Evolutionary conservation across 2,888 invertebrate species (phyloP).

Genomic region (Caenorhabditis macrosperma): DNA sequence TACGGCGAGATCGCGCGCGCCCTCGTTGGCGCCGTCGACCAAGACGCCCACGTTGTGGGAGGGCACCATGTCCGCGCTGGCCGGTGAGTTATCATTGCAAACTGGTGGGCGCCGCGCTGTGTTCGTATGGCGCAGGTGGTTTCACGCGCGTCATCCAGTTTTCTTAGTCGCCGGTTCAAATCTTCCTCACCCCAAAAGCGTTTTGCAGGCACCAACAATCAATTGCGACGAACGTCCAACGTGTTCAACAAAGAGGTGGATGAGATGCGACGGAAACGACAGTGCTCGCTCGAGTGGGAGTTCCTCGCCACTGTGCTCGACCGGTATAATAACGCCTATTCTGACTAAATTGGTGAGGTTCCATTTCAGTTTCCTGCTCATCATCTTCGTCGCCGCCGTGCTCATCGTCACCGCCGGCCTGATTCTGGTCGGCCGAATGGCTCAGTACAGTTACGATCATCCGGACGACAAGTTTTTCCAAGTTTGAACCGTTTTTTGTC

Average conservation of each 20-base stretch:
- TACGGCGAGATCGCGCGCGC: conserved; percentile 52
- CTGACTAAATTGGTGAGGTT: too few relatives aligned
- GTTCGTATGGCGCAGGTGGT: too few relatives aligned
- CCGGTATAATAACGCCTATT: conserved; percentile 38
- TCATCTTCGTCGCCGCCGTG: conserved; percentile 73
- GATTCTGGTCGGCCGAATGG: conserved; percentile 75
- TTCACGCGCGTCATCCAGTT: too few relatives aligned
- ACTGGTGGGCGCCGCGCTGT: too few relatives aligned
- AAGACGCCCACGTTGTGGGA: conserved; percentile 66
- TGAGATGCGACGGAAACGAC: conserved; percentile 67
- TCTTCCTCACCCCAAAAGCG: too few relatives aligned
- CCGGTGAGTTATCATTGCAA: conserved; percentile 56
- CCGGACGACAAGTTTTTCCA: conserved; percentile 59
- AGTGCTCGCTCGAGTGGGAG: conserved; percentile 79
- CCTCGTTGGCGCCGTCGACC: conserved; percentile 55
- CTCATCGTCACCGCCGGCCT: conserved; percentile 75
- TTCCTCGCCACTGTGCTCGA: conserved; percentile 79
- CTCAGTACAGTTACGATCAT: conserved; percentile 71
- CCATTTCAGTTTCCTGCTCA: conserved; percentile 72
- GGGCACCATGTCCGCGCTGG: conserved; percentile 67
- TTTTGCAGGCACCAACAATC: conserved; percentile 50
- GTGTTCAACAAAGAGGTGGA: conserved; percentile 67
- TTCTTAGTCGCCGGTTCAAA: too few relatives aligned
- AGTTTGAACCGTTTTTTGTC: conserved; percentile 17
- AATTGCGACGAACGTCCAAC: conserved; percentile 62